These are phyloP conservation scores for Smittia sp. DNA, from an alignment of 2,888 invertebrate species.

Conservation along the genomic window DNA sequence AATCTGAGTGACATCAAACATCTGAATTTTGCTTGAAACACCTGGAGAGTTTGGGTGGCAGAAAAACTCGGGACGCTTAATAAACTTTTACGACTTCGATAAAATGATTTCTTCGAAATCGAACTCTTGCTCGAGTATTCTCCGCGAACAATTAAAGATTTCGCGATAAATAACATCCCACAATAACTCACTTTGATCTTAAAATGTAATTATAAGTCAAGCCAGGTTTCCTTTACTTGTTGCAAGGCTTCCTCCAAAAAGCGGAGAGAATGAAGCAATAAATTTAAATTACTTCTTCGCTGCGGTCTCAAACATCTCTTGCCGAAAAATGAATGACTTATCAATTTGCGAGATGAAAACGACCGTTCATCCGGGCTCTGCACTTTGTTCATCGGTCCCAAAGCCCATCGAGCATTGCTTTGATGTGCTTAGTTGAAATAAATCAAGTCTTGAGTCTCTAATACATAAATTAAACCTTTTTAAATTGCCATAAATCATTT, in stretches of 20 bases:
- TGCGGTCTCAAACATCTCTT: background rate
- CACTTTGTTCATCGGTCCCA: too few relatives aligned
- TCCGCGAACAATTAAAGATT: slow-evolving; percentile 21
- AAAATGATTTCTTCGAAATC: slow-evolving; percentile 10
- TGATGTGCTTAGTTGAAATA: slow-evolving; percentile 39
- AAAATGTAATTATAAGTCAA: slow-evolving; percentile 32
- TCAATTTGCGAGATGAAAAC: slow-evolving; percentile 22
- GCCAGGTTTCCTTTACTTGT: background rate
- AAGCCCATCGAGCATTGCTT: slow-evolving; percentile 24
- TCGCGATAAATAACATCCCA: slow-evolving; percentile 24
- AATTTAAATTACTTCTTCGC: slow-evolving; percentile 34
- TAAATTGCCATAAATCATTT: slow-evolving; percentile 41
- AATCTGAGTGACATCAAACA: background rate
- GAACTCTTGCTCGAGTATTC: background rate
- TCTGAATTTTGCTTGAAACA: background rate
- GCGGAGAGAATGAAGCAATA: slow-evolving; percentile 33
- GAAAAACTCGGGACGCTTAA: too few relatives aligned
- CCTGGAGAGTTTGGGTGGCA: slow-evolving; percentile 11
- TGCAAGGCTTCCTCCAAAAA: background rate
- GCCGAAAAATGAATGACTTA: slow-evolving; percentile 33
- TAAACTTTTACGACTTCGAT: slow-evolving; percentile 7
- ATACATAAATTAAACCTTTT: slow-evolving; percentile 41
- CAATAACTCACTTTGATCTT: slow-evolving; percentile 38
- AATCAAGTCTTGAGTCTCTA: slow-evolving; percentile 31
- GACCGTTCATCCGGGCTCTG: background rate